These are phyloP conservation scores for Caenorhabditis sulstoni DNA, from an alignment of 2,888 invertebrate genomes.

Conservation along the genomic window DNA sequence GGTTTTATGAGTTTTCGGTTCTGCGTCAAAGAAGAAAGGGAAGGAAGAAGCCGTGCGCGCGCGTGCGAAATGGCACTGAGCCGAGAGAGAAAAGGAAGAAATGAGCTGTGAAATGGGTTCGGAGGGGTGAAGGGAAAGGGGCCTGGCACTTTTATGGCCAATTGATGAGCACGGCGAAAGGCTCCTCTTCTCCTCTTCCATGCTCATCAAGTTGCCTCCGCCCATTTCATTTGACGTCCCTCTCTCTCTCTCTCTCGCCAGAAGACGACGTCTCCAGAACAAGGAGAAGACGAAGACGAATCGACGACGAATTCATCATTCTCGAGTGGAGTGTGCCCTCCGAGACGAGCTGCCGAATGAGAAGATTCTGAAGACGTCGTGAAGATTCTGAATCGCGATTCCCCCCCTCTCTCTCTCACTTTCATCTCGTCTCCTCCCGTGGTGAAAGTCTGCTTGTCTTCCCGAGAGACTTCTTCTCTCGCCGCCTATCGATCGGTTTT, in stretches of 20 bases:
- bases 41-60: too few species aligned
- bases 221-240: constrained; percentile 24
- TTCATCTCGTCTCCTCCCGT: constrained; percentile 9
- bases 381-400: too few species aligned
- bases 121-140: background rate
- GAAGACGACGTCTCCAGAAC: constrained; percentile 41
- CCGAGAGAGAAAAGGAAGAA: constrained; percentile 1
- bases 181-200: background rate
- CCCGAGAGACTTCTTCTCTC: constrained; percentile 28
- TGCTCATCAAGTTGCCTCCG: constrained; percentile 1
- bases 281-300: constrained; percentile 33
- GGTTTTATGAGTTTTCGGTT: constrained; percentile 49
- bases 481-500: constrained; percentile 35
- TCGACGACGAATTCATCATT: constrained; percentile 51
- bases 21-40: constrained; percentile 31
- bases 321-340: constrained; percentile 47
- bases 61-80: too few species aligned
- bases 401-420: background rate
- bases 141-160: constrained; percentile 45
- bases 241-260: too few species aligned
- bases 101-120: constrained; percentile 44
- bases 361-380: too few species aligned
- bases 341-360: constrained; percentile 17
- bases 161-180: constrained; percentile 16
- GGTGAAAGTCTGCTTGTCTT: constrained; percentile 10